Percentiles rank a stretch among this genome's conserved stretches.
Evolutionary conservation across 2,797 vertebrate genomes (phyloP).

Genomic region (Tympanoctomys barrerae): DNA sequence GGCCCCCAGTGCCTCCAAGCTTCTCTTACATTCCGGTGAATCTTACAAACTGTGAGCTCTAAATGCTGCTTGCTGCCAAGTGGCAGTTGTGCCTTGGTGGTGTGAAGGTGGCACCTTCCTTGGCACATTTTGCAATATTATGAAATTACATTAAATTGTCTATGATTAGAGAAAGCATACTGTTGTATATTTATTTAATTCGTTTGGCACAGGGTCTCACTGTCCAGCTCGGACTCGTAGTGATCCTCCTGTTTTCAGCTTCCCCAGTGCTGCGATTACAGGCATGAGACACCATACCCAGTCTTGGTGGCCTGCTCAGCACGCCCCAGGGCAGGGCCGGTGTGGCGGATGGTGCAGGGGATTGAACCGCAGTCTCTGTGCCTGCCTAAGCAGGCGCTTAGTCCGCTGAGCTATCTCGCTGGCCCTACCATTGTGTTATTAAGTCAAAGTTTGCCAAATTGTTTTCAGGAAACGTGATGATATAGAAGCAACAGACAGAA

Average conservation of each 20-base stretch:
- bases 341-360: too few relatives aligned
- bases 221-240: too few relatives aligned
- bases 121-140: not conserved
- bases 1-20: not conserved
- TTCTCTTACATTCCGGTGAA: not conserved
- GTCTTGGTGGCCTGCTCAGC: too few relatives aligned
- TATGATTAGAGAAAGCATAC: not conserved
- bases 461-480: not conserved
- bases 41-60: constrained; percentile 11
- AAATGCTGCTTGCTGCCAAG: not conserved
- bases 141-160: not conserved
- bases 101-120: not conserved
- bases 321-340: too few relatives aligned
- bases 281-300: too few relatives aligned
- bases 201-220: too few relatives aligned
- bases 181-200: not conserved
- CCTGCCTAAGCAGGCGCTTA: too few relatives aligned
- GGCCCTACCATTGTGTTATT: not conserved
- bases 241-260: too few relatives aligned
- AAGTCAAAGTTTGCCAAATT: not conserved
- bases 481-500: not conserved
- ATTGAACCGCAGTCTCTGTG: too few relatives aligned
- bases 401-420: too few relatives aligned
- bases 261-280: too few relatives aligned
- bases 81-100: not conserved